These are phyloP conservation scores for Reticulitermes speratus DNA, from an alignment of 1,140 invertebrate genomes.

Conservation along the genomic window DNA sequence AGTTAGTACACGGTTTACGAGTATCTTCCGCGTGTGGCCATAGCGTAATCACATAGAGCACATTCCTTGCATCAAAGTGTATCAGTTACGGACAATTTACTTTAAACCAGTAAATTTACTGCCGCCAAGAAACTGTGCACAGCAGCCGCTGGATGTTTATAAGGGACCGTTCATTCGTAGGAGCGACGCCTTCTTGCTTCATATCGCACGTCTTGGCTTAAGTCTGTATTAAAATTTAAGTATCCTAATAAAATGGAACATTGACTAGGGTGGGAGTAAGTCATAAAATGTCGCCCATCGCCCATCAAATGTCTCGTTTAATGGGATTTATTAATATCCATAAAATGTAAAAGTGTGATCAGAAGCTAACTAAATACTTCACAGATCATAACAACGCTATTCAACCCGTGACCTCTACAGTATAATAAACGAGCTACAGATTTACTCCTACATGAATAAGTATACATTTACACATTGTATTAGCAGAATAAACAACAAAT, in stretches of 20 bases:
- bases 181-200: background rate
- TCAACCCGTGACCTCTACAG: background rate
- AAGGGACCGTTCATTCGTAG: background rate
- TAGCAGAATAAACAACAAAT: too few relatives aligned
- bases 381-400: background rate
- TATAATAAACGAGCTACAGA: background rate
- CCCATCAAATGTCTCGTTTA: background rate
- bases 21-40: background rate
- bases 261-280: background rate
- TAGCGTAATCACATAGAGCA: background rate
- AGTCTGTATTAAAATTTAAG: background rate
- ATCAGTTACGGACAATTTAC: background rate
- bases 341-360: background rate
- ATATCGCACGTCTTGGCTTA: background rate
- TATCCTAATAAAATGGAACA: background rate
- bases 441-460: too few relatives aligned
- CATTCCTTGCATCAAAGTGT: background rate
- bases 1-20: background rate
- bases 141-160: background rate
- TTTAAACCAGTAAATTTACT: background rate
- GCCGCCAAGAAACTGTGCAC: background rate
- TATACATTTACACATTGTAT: too few relatives aligned
- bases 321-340: background rate
- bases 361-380: background rate
- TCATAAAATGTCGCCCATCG: background rate